A percentile compares a stretch with the other conserved stretches of the same genome.
These are phyloP conservation scores for Stercorarius parasiticus DNA, from an alignment of 2,113 vertebrate species.

Conservation along the genomic window DNA sequence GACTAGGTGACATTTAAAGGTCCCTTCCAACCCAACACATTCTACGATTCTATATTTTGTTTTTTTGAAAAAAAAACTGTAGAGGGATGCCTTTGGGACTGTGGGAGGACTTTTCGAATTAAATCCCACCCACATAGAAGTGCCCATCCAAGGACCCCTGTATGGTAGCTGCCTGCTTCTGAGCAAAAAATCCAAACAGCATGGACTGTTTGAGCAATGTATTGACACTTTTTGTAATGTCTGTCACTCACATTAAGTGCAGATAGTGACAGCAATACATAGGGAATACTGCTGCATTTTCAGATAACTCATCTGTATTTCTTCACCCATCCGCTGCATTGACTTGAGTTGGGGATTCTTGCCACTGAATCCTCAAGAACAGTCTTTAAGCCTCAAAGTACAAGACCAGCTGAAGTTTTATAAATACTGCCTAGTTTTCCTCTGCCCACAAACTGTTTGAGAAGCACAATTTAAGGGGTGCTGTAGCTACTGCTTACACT, in stretches of 20 bases:
- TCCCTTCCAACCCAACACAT: too few species aligned
- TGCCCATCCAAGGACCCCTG: neutral
- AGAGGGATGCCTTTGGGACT: neutral
- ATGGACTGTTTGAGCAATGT: neutral
- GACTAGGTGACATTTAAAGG: too few species aligned
- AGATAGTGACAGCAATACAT: neutral
- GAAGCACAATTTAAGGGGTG: neutral
- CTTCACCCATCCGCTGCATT: neutral
- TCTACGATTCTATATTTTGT: too few species aligned
- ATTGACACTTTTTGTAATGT: neutral
- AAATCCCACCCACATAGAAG: fast-evolving
- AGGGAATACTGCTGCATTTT: neutral
- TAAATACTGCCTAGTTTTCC: neutral
- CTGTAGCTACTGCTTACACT: neutral
- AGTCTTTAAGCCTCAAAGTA: neutral
- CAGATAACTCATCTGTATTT: neutral
- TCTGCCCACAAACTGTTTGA: neutral
- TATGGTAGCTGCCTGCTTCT: neutral
- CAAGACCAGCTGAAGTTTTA: neutral
- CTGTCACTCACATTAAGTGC: neutral
- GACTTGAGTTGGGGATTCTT: neutral
- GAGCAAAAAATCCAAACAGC: neutral
- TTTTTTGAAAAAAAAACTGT: neutral
- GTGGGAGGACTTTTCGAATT: neutral
- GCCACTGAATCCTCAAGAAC: neutral